Evolutionary conservation across 2,797 vertebrate species (phyloP).

Genomic region (Erethizon dorsatum): DNA sequence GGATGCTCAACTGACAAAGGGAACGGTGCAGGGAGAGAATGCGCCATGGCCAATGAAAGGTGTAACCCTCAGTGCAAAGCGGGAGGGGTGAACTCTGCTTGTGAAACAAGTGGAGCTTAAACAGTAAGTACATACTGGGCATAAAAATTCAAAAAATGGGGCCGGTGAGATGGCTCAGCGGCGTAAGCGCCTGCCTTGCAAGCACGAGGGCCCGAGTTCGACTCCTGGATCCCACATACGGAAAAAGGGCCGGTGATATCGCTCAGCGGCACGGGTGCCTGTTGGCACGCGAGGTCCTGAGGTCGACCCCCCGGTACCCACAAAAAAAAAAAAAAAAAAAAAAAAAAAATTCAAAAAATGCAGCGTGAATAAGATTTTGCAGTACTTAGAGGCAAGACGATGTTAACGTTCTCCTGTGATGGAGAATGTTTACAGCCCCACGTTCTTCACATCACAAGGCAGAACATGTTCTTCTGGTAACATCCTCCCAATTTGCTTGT

Average conservation of each 20-base stretch:
- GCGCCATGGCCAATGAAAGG: not conserved
- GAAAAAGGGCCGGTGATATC: no score
- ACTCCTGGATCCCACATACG: no score
- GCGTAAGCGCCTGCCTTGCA: no score
- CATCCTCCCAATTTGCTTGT: not conserved
- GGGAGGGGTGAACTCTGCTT: not conserved
- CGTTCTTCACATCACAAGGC: not conserved
- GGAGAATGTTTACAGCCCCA: not conserved
- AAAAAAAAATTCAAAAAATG: not conserved
- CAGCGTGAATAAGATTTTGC: not conserved
- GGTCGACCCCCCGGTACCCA: no score
- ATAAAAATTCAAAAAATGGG: not conserved
- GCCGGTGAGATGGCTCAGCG: no score
- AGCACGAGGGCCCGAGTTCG: no score
- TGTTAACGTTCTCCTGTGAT: not conserved
- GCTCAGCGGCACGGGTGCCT: no score
- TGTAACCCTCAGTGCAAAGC: not conserved
- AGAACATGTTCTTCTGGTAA: slow-evolving; percentile 3
- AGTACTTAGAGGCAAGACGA: not conserved
- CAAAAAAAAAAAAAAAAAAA: no score
- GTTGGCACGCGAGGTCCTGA: no score
- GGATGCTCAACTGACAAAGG: not conserved
- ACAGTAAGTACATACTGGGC: not conserved
- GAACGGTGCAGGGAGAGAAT: not conserved
- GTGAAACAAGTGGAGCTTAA: slow-evolving; percentile 49